Evolutionary conservation across 2,888 invertebrate genomes (phyloP), one percentile per base, ranked within the genome.

Genomic region (Lepidochitona cinerea): DNA sequence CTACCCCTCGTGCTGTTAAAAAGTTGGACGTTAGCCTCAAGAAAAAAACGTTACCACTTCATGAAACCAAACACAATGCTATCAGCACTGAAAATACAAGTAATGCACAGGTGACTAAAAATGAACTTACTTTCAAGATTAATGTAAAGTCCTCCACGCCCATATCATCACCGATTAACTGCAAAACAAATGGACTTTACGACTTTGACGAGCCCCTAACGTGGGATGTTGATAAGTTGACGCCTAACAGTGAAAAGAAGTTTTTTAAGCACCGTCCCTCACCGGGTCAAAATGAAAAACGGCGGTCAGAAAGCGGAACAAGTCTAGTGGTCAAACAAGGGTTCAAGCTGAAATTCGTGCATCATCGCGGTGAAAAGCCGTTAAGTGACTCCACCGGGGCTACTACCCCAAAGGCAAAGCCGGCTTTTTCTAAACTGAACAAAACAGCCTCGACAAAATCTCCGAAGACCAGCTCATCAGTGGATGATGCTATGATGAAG

Each of bases 401-500:
- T 4, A 32, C 18, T 3, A 29, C 14, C 4, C 29, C 29, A 32
- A 23, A 9, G 26, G 29, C 12, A 59, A 18, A 23, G 2, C 29
- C 23, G 59, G 12, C 29, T 12, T 29, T 32, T 4, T 23, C 59
- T 26, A 59, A 29, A 26, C 12, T 14, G 14, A 29, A 4, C 18
- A 7, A 23, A 4, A 29, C 59, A 23, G 32, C 26, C 29, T 23
- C 59, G 2, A 3, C 23, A 32, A 29, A 23, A 14, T 14, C 4
- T 26, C 4, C 26, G 32, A 32, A 4, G 1, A 18, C 23, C n/a
- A 49, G 23, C 23, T 49, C 49, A 4, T 7, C 2, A 2, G 23
- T 18, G 49, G 59, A 59, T 26, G 59, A 59, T 26, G 59, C 59
- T 32, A 59, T 59, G 59, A 59, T 59, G 59, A 59, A 26, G 29